Conservation (phyloP, 1,140 invertebrate genomes). For the Apis dorsata region DNA sequence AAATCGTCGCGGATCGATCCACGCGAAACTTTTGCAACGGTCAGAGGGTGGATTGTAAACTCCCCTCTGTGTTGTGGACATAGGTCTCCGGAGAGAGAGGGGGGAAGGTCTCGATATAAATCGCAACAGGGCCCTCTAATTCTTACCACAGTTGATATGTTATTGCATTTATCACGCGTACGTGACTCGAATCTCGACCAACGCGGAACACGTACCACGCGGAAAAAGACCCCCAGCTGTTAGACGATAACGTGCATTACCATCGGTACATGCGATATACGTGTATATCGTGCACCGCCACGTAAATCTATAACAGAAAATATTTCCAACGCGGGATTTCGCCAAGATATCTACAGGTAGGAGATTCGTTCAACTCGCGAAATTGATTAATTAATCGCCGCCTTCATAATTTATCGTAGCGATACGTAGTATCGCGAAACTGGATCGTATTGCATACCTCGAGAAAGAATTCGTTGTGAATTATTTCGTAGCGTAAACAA, state of each 20-base stretch:
- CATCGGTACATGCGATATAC: conserved; percentile 3
- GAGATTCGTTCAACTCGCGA: conserved; percentile 33
- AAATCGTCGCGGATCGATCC: conserved; percentile 58
- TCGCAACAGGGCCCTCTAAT: conserved; percentile 70
- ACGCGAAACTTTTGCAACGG: conserved; percentile 48
- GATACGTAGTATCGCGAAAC: no score
- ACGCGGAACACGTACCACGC: neutral
- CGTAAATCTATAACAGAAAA: conserved; percentile 53
- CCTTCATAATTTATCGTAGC: no score
- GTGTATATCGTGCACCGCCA: neutral
- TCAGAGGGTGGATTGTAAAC: conserved; percentile 21
- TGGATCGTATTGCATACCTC: no score
- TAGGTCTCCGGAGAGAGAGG: conserved; percentile 10
- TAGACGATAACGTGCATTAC: conserved; percentile 62
- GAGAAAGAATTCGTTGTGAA: no score
- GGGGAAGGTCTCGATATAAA: conserved; percentile 57
- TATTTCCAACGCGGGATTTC: conserved; percentile 44
- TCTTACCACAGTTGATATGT: conserved; percentile 76
- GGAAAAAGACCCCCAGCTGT: conserved; percentile 35
- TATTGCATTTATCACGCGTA: conserved; percentile 77
- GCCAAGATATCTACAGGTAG: neutral
- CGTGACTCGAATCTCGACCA: conserved; percentile 65
- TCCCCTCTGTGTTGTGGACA: neutral
- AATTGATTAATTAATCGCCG: neutral
- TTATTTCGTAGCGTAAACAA: no score